phyloP scores from a whole-genome alignment of 2,888 invertebrate genomes.

The Heliconius charithonia region DNA sequence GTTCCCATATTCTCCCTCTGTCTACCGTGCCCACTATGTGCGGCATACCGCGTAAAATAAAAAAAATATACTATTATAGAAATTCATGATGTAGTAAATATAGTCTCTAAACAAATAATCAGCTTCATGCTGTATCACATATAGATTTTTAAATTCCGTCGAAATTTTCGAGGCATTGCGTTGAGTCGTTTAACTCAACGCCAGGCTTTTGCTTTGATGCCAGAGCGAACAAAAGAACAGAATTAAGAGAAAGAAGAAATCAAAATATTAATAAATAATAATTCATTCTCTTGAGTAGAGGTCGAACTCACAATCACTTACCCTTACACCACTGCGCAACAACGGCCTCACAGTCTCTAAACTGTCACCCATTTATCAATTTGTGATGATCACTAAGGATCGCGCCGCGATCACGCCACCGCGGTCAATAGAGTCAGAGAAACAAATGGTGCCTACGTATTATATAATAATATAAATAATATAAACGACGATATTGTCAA shows the following conservation, averaged over 20 bases:
- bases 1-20: too few species aligned
- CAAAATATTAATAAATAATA: too few species aligned
- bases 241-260: too few species aligned
- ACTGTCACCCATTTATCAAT: slow-evolving; percentile 39
- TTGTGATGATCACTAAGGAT: slow-evolving; percentile 44
- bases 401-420: slow-evolving; percentile 48
- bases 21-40: not conserved
- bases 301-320: too few species aligned
- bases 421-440: slow-evolving; percentile 41
- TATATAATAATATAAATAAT: slow-evolving; percentile 10
- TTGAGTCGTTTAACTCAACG: too few species aligned
- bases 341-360: not conserved
- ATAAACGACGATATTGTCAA: slow-evolving; percentile 8
- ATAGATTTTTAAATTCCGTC: too few species aligned
- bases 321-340: too few species aligned
- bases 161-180: too few species aligned
- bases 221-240: too few species aligned
- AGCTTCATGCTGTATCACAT: too few species aligned
- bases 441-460: not conserved
- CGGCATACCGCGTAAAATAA: not conserved
- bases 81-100: not conserved
- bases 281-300: too few species aligned
- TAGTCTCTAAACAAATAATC: slow-evolving; percentile 1
- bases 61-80: not conserved
- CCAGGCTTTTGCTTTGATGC: too few species aligned